Conservation (phyloP, 1,140 invertebrate genomes). For the Drosophila sulfurigaster region DNA sequence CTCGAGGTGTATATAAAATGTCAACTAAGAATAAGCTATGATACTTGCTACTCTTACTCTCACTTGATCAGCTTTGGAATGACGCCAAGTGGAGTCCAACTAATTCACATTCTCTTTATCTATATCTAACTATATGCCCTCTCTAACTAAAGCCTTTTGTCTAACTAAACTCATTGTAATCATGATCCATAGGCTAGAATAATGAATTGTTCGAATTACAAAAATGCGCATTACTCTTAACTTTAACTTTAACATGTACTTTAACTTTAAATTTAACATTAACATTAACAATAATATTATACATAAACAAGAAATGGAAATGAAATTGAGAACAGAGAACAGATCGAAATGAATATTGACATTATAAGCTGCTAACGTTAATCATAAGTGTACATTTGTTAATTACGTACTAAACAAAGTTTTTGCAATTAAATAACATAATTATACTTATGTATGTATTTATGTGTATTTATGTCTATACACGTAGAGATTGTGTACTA, state of each 20-base stretch:
- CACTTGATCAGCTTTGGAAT: conserved; percentile 4
- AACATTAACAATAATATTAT: not conserved
- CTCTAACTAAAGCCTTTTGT: conserved; percentile 28
- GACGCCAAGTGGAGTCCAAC: not conserved
- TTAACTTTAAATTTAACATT: conserved; percentile 42
- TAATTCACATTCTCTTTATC: conserved; percentile 30
- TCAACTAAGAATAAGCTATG: conserved; percentile 32
- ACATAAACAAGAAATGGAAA: not conserved
- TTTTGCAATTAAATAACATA: conserved; percentile 62
- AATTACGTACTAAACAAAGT: conserved; percentile 66
- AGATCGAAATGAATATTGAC: conserved; percentile 4
- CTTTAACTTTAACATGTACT: conserved; percentile 31
- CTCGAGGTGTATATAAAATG: conserved; percentile 61
- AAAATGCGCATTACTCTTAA: conserved; percentile 38
- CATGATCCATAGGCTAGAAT: conserved; percentile 71
- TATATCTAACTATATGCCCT: conserved; percentile 19
- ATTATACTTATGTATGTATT: conserved; percentile 56
- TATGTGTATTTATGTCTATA: conserved; percentile 62
- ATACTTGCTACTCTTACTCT: conserved; percentile 1
- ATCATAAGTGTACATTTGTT: conserved; percentile 79
- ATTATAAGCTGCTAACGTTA: conserved; percentile 66
- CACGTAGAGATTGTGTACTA: conserved; percentile 46
- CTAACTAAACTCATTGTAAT: conserved; percentile 14
- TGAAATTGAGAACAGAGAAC: conserved; percentile 4
- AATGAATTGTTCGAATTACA: conserved; percentile 72